Evolutionary conservation across 2,888 invertebrate species (phyloP).

Genomic region (Junonia oenone): DNA sequence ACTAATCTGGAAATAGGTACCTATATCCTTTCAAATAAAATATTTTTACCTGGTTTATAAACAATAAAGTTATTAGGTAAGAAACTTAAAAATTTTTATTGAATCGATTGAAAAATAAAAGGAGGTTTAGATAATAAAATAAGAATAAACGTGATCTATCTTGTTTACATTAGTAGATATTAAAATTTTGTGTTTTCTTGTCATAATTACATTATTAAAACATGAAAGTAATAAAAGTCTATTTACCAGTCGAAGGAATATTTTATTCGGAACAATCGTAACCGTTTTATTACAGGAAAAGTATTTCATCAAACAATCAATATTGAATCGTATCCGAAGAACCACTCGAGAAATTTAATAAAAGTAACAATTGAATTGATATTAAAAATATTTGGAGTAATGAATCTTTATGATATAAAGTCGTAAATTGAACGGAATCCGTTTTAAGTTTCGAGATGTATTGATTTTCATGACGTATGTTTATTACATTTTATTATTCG

Average conservation of each 20-base stretch:
- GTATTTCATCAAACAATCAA: slow-evolving; percentile 24
- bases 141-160: background rate
- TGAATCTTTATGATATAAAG: slow-evolving; percentile 11
- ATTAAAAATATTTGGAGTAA: slow-evolving; percentile 19
- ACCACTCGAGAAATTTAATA: slow-evolving; percentile 24
- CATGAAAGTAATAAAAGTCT: slow-evolving; percentile 8
- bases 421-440: slow-evolving; percentile 2
- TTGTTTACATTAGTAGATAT: background rate
- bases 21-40: too few species aligned
- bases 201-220: background rate
- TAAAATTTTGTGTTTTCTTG: background rate
- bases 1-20: too few species aligned
- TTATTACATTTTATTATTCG: too few species aligned
- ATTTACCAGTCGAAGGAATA: slow-evolving; percentile 15
- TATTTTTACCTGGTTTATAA: too few species aligned
- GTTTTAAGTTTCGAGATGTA: background rate
- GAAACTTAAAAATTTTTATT: too few species aligned
- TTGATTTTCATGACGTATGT: too few species aligned
- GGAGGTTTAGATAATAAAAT: too few species aligned
- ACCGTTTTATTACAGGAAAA: slow-evolving; percentile 14
- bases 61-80: too few species aligned
- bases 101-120: too few species aligned
- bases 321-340: slow-evolving; percentile 23
- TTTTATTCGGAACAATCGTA: slow-evolving; percentile 14
- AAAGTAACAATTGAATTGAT: slow-evolving; percentile 22